Conservation (phyloP, 2,888 invertebrate species). For the Andrena marginata region DNA sequence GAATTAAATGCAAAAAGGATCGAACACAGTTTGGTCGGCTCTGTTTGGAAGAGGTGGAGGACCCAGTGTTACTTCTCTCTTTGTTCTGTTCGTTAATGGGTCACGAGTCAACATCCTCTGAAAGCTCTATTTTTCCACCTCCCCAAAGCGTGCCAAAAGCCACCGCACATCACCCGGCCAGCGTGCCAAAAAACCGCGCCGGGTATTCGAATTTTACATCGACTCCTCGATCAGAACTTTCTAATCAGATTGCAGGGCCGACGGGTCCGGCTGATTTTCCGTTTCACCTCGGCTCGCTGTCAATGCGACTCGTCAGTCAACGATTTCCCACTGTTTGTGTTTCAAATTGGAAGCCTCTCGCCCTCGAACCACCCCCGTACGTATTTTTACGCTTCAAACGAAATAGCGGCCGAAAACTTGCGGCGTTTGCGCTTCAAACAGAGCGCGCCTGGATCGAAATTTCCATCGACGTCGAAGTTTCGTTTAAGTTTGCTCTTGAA, state of each 20-base stretch:
- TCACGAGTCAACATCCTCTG: too few species aligned
- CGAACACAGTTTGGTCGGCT: background rate
- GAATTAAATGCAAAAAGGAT: background rate
- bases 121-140: too few species aligned
- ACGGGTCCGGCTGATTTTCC: background rate
- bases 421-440: background rate
- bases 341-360: background rate
- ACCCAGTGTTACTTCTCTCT: too few species aligned
- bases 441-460: background rate
- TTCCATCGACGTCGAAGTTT: conserved; percentile 8
- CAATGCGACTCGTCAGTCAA: conserved; percentile 2
- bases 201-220: background rate
- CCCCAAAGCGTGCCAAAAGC: background rate
- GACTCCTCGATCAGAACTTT: background rate
- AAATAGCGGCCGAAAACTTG: background rate
- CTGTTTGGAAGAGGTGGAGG: too few species aligned
- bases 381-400: conserved; percentile 4
- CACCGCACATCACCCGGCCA: background rate
- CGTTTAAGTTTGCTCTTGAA: conserved; percentile 1
- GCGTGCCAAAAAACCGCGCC: background rate
- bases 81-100: too few species aligned
- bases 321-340: conserved; percentile 2
- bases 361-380: background rate
- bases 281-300: background rate
- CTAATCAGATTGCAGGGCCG: background rate